Evolutionary conservation across 1,140 invertebrate species (phyloP).

Genomic region (Bombus turneri): DNA sequence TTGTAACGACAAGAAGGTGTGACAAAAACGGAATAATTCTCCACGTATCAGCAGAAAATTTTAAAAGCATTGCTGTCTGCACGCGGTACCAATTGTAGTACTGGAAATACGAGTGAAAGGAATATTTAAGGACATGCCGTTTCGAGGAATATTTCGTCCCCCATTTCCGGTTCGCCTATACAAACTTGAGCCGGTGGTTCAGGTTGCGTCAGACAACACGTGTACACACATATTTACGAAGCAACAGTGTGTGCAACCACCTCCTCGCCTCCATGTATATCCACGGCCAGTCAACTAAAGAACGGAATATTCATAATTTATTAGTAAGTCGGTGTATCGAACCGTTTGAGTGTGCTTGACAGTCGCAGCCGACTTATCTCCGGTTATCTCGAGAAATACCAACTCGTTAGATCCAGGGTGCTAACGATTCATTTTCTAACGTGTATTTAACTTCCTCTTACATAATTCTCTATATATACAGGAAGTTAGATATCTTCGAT

Average conservation of each 20-base stretch:
- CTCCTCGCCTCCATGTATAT: constrained; percentile 28
- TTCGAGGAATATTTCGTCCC: constrained; percentile 68
- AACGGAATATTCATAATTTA: constrained; percentile 62
- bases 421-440: neutral
- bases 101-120: constrained; percentile 56
- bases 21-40: neutral
- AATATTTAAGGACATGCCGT: constrained; percentile 66
- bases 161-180: constrained; percentile 71
- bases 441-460: neutral
- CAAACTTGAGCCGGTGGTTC: constrained; percentile 70
- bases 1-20: no score
- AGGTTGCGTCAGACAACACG: constrained; percentile 70
- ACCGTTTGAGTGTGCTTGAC: neutral
- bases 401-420: neutral
- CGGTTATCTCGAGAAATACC: neutral
- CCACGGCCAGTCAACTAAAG: constrained; percentile 36
- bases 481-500: neutral
- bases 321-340: constrained; percentile 19
- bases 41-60: neutral
- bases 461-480: neutral
- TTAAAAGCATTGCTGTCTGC: constrained; percentile 8
- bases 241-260: constrained; percentile 30
- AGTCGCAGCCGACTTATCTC: neutral
- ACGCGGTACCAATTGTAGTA: constrained; percentile 36
- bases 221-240: constrained; percentile 63